Evolutionary conservation across 2,113 vertebrate genomes (phyloP).

Genomic region (Romanogobio albipinnatus): DNA sequence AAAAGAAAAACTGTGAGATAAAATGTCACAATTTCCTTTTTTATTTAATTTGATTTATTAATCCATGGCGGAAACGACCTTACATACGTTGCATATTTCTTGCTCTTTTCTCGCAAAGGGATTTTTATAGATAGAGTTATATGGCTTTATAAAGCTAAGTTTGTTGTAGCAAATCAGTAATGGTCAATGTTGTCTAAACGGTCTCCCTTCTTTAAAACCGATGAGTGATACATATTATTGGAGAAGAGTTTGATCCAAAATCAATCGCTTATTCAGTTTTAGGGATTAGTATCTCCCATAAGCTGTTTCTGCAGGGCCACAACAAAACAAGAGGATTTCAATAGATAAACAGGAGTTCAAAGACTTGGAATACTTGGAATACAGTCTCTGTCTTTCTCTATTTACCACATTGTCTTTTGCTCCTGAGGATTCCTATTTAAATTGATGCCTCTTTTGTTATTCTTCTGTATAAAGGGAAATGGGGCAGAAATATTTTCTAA

Average conservation of each 20-base stretch:
- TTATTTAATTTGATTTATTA: no score
- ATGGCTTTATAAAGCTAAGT: background rate
- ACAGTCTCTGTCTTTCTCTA: background rate
- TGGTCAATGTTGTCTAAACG: background rate
- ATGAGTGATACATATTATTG: background rate
- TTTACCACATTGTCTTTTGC: background rate
- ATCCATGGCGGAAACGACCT: no score
- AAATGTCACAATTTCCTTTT: no score
- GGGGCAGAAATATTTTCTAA: background rate
- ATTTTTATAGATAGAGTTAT: background rate
- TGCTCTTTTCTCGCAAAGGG: background rate
- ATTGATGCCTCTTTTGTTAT: background rate
- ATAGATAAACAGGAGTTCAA: background rate
- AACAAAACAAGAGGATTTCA: background rate
- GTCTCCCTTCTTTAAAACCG: background rate
- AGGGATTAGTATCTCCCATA: background rate
- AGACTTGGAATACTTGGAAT: background rate
- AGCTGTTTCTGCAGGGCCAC: constrained; percentile 44
- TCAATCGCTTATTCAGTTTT: background rate
- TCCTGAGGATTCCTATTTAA: background rate
- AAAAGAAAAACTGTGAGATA: no score
- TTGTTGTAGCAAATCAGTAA: background rate
- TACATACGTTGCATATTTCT: background rate
- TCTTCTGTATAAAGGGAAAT: background rate
- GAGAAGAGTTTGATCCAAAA: background rate